phyloP scores from a whole-genome alignment of 2,888 invertebrate species.

The Drosophila quasianomalipes region DNA sequence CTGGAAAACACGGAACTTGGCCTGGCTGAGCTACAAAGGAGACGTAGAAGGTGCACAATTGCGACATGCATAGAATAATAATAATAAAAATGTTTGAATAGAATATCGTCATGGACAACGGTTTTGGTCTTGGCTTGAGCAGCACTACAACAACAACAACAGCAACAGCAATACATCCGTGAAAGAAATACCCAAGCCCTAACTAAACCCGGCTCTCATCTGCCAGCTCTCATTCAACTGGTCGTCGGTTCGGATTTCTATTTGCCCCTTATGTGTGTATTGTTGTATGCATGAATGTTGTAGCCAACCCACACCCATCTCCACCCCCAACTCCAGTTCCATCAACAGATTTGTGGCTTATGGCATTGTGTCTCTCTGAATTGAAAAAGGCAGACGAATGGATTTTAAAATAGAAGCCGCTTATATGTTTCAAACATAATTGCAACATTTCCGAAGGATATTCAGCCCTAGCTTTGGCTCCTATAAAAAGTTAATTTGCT shows the following conservation, averaged over 20 bases:
- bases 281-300: conserved; percentile 58
- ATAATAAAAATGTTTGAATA: conserved; percentile 67
- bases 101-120: conserved; percentile 44
- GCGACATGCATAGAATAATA: conserved; percentile 56
- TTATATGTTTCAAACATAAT: conserved; percentile 15
- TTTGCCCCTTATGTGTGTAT: conserved; percentile 47
- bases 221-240: conserved; percentile 42
- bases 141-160: neutral
- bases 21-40: conserved; percentile 43
- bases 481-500: conserved; percentile 18
- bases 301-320: conserved; percentile 3
- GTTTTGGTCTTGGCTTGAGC: conserved; percentile 35
- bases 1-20: conserved; percentile 54
- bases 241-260: conserved; percentile 35
- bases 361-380: conserved; percentile 33
- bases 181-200: neutral
- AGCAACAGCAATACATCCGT: neutral
- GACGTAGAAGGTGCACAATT: neutral
- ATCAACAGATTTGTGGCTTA: conserved; percentile 17
- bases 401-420: conserved; percentile 7
- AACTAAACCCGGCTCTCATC: neutral
- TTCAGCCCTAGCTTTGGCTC: neutral
- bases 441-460: conserved; percentile 10
- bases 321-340: neutral
- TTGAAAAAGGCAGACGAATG: conserved; percentile 23